These are phyloP conservation scores for Escarpia spicata DNA, from an alignment of 2,888 invertebrate genomes.

Conservation along the genomic window DNA sequence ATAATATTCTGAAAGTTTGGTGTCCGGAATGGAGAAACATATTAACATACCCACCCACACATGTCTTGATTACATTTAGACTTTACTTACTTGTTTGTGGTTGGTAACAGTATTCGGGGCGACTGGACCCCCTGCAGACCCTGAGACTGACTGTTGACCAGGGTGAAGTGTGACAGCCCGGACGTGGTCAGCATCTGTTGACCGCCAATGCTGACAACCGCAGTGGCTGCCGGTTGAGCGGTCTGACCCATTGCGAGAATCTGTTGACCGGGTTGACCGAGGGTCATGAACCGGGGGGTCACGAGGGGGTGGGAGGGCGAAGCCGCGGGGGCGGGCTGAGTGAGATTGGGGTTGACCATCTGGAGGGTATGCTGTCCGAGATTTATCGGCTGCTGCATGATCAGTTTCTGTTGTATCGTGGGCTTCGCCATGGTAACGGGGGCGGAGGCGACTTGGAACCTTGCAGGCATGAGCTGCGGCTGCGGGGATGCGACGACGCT, in stretches of 20 bases:
- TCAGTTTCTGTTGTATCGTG: neutral
- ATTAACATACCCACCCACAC: neutral
- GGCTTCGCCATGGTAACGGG: neutral
- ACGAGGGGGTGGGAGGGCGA: neutral
- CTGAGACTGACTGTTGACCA: slow-evolving; percentile 19
- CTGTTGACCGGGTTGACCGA: neutral
- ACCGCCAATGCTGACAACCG: neutral
- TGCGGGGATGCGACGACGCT: neutral
- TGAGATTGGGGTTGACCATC: neutral
- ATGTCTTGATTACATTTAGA: neutral
- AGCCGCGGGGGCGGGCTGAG: neutral
- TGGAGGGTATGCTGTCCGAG: neutral
- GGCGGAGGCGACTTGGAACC: neutral
- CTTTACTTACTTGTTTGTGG: slow-evolving; percentile 47
- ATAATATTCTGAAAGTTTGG: too few relatives aligned
- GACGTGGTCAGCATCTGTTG: slow-evolving; percentile 3
- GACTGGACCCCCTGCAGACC: neutral
- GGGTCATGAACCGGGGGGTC: neutral
- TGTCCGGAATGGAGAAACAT: neutral
- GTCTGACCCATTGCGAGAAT: neutral
- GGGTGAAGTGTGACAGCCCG: neutral
- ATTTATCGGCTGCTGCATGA: neutral
- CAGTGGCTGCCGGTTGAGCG: neutral
- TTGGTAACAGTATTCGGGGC: slow-evolving; percentile 46
- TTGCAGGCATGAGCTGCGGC: neutral